phyloP scores from a whole-genome alignment of 1,140 invertebrate species.

The Leptinotarsa defecta region DNA sequence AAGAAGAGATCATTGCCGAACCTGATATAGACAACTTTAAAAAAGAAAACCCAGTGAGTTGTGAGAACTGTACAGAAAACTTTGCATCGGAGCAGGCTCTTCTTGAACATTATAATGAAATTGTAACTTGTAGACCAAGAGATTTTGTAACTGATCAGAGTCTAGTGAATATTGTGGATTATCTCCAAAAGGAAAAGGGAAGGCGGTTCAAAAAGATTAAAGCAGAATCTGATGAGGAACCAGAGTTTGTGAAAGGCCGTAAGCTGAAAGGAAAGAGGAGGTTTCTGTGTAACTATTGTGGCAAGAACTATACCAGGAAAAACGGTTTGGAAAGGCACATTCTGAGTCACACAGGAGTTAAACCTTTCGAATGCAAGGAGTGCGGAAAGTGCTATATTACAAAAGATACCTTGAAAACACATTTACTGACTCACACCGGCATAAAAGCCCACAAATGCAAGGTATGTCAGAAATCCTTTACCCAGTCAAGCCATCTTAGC shows the following conservation, averaged over 20 bases:
- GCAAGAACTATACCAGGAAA: slow-evolving; percentile 33
- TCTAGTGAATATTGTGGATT: slow-evolving; percentile 17
- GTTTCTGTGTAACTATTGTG: slow-evolving; percentile 32
- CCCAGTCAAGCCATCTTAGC: slow-evolving; percentile 35
- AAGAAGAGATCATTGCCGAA: slow-evolving; percentile 11
- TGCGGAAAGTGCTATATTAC: slow-evolving; percentile 32
- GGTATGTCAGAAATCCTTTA: slow-evolving; percentile 44
- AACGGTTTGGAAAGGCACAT: slow-evolving; percentile 29
- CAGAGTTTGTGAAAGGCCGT: slow-evolving; percentile 17
- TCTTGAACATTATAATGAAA: slow-evolving; percentile 17
- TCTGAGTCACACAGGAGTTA: slow-evolving; percentile 58
- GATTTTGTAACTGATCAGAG: background rate
- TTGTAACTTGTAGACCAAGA: slow-evolving; percentile 12
- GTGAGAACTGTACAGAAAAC: slow-evolving; percentile 25
- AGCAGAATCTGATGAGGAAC: slow-evolving; percentile 27
- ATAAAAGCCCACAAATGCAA: slow-evolving; percentile 37
- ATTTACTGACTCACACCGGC: slow-evolving; percentile 33
- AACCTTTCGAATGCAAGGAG: slow-evolving; percentile 63
- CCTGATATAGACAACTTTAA: slow-evolving; percentile 1
- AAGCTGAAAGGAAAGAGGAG: slow-evolving; percentile 18
- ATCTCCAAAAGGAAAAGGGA: slow-evolving; percentile 18
- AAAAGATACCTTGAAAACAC: slow-evolving; percentile 31
- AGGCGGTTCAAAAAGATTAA: slow-evolving; percentile 11
- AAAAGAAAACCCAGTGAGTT: background rate
- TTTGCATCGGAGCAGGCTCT: slow-evolving; percentile 7